Evolutionary conservation across 1,140 invertebrate species (phyloP), one percentile per base, ranked within the genome.

Genomic region (Heliothis subflexa): DNA sequence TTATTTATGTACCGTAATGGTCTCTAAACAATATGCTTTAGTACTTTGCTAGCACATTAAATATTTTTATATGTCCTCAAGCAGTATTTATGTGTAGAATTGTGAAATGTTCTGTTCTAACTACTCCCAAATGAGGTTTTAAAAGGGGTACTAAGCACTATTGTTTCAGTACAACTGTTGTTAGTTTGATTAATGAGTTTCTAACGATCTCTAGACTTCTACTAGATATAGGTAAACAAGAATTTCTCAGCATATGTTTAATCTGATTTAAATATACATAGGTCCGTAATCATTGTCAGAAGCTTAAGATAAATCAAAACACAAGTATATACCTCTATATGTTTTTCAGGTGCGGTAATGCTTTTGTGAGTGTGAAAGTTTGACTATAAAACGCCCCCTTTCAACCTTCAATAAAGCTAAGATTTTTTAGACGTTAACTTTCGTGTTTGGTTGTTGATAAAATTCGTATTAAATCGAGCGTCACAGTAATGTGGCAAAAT

Each of bases 401-500:
- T 25, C 21, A 25, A 25, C 21, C 21, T 25, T 25, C n/a, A 33
- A 33, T 9, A 9, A 40, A 9, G 9, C 1, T 5, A 40, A 0
- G 7, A 33, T 33, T 40, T 0, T 40, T 40, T 40, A 3, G 5
- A 9, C 0, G 5, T 3, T 40, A 5, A 40, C 5, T 40, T 78
- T 54, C 49, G 16, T 78, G 77, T 55, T 16, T 28, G 59, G 68
- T 57, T 59, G 73, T 85, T 40, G 33, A 40, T 40, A 40, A 40
- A 40, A 40, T 40, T 80, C 72, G 77, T 83, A 79, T 84, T 83
- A 84, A 86, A 87, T 87, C 76, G 83, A 78, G 71, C 79, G 79
- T 85, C 85, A 64, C 72, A 81, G 81, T 82, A 78, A 49, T 76
- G 83, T 85, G 78, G 79, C 78, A 79, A 71, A 45, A 57, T 54